Percentiles rank a stretch among this genome's conserved stretches.
phyloP scores from a whole-genome alignment of 2,888 invertebrate genomes.

The Epiblema foenella region DNA sequence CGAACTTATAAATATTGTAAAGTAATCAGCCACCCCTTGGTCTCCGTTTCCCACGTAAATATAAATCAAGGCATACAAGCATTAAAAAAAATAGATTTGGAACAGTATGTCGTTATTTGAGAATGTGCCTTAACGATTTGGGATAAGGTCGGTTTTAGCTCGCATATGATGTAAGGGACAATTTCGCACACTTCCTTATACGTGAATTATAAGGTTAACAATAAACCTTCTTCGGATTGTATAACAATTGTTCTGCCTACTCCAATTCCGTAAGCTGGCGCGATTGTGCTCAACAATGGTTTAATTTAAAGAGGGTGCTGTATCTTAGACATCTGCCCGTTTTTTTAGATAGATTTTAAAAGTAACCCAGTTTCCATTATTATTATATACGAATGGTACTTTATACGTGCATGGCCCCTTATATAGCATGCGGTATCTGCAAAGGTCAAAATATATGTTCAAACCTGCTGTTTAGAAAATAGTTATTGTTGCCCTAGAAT shows the following conservation, averaged over 20 bases:
- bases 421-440: no score
- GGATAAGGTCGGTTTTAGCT: background rate
- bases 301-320: slow-evolving; percentile 57
- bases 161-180: background rate
- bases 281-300: slow-evolving; percentile 72
- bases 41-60: slow-evolving; percentile 75
- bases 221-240: slow-evolving; percentile 72
- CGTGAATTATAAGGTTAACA: slow-evolving; percentile 59
- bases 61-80: slow-evolving; percentile 74
- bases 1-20: slow-evolving; percentile 55
- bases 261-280: slow-evolving; percentile 60
- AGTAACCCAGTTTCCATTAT: slow-evolving; percentile 5
- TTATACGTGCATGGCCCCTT: background rate
- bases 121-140: slow-evolving; percentile 15
- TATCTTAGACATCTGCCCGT: slow-evolving; percentile 62
- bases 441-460: no score
- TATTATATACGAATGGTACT: slow-evolving; percentile 13
- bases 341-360: slow-evolving; percentile 29
- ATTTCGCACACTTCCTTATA: slow-evolving; percentile 78
- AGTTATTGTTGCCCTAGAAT: no score
- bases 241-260: slow-evolving; percentile 76
- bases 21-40: slow-evolving; percentile 71
- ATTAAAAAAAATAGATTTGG: slow-evolving; percentile 74
- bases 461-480: no score
- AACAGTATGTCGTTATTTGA: slow-evolving; percentile 48